These are phyloP conservation scores for Chloroceryle aenea DNA, from an alignment of 2,113 vertebrate species.

Conservation along the genomic window DNA sequence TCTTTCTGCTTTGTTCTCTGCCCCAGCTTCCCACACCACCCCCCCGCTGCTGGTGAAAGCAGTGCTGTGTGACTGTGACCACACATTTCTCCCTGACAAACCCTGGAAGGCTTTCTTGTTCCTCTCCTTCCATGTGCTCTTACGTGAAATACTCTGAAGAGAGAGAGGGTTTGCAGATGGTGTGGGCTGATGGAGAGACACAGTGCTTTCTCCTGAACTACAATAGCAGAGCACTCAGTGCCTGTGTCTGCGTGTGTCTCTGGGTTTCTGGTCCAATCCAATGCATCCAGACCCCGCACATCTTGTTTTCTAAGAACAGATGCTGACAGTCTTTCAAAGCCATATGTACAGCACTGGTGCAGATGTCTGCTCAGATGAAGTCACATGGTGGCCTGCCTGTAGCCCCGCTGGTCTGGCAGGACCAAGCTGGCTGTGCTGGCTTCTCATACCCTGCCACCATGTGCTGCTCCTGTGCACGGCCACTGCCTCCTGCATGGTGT, in stretches of 20 bases:
- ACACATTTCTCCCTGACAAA: neutral
- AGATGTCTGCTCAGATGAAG: neutral
- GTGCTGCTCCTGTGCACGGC: neutral
- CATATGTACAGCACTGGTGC: fast-evolving
- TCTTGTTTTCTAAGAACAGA: neutral
- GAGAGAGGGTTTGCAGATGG: neutral
- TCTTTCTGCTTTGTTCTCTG: neutral
- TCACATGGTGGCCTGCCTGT: neutral
- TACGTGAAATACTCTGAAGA: neutral
- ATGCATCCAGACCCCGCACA: neutral
- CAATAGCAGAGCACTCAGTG: neutral
- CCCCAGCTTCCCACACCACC: fast-evolving
- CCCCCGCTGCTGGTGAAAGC: neutral
- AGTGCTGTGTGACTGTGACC: neutral
- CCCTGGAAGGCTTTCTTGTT: neutral
- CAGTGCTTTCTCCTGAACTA: neutral
- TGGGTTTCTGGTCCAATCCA: neutral
- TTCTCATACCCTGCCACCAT: neutral
- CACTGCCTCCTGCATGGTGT: fast-evolving
- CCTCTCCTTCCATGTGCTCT: neutral
- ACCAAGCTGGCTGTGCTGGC: fast-evolving
- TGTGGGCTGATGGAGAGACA: neutral
- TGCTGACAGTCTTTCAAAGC: neutral
- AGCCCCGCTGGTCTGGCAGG: neutral
- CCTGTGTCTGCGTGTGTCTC: neutral